Percentiles rank a stretch among this genome's conserved stretches.
Evolutionary conservation across 1,140 invertebrate genomes (phyloP).

Genomic region (Mycetomoellerius zeteki): DNA sequence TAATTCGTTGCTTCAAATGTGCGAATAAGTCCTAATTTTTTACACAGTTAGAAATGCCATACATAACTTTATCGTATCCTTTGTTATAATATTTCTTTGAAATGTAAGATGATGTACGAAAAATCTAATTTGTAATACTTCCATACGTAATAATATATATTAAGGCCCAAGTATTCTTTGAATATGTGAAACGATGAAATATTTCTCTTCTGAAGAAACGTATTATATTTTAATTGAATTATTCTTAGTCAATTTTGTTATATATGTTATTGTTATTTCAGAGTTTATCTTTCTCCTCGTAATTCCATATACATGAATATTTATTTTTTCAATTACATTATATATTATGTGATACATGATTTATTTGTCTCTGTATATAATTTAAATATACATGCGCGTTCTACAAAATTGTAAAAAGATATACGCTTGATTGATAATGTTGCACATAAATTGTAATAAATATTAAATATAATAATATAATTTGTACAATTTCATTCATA

Average conservation of each 20-base stretch:
- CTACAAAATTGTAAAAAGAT: slow-evolving; percentile 51
- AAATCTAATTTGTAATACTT: slow-evolving; percentile 64
- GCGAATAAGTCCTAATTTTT: slow-evolving; percentile 84
- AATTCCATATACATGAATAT: slow-evolving; percentile 4
- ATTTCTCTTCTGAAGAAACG: slow-evolving; percentile 47
- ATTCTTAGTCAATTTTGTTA: slow-evolving; percentile 57
- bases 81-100: slow-evolving; percentile 73
- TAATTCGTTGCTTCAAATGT: slow-evolving; percentile 96
- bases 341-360: slow-evolving; percentile 1
- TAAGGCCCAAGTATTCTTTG: slow-evolving; percentile 46
- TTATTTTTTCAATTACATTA: slow-evolving; percentile 34
- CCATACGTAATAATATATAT: slow-evolving; percentile 50
- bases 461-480: slow-evolving; percentile 41
- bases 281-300: slow-evolving; percentile 41
- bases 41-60: slow-evolving; percentile 52
- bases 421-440: slow-evolving; percentile 40
- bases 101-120: slow-evolving; percentile 78
- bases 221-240: slow-evolving; percentile 37
- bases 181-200: slow-evolving; percentile 47
- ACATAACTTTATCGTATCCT: slow-evolving; percentile 77
- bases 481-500: slow-evolving; percentile 53
- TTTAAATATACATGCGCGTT: slow-evolving; percentile 44
- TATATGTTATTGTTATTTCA: slow-evolving; percentile 51
- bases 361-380: slow-evolving; percentile 39
- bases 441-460: slow-evolving; percentile 54